A percentile compares a stretch with the other conserved stretches of the same genome.
phyloP scores from a whole-genome alignment of 2,797 vertebrate species.

The Eutrigla gurnardus region DNA sequence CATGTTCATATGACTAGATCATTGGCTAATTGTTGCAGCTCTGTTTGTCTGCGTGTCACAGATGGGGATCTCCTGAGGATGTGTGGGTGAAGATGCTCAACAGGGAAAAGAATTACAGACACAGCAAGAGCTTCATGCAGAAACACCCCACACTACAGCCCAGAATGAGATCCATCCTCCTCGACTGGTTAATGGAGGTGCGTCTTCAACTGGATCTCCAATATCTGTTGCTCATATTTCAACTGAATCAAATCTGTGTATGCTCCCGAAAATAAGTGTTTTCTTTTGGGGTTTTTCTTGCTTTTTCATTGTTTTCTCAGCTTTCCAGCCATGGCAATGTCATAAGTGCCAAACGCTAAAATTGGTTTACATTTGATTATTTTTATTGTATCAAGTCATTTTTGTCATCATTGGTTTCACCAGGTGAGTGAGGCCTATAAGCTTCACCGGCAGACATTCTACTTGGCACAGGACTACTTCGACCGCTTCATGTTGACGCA shows the following conservation, averaged over 20 bases:
- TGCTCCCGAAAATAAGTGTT: neutral
- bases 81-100: conserved; percentile 89
- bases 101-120: conserved; percentile 85
- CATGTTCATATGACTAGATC: neutral
- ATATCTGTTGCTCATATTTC: neutral
- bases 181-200: conserved; percentile 94
- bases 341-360: no score
- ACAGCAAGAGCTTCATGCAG: conserved; percentile 84
- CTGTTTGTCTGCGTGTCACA: conserved; percentile 51
- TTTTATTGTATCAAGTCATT: neutral
- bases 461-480: conserved; percentile 94
- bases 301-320: neutral
- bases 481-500: conserved; percentile 93
- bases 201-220: neutral
- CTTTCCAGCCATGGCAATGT: neutral
- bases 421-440: conserved; percentile 92
- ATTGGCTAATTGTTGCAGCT: neutral
- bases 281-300: no score
- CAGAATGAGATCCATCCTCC: conserved; percentile 90
- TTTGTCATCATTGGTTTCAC: neutral
- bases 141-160: conserved; percentile 87
- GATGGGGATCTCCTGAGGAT: conserved; percentile 87
- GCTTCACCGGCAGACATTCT: conserved; percentile 93
- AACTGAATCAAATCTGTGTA: no score
- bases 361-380: no score